Base-by-base conservation (phyloP, 2,888 invertebrate genomes). In the Cremastinae sp. region DNA sequence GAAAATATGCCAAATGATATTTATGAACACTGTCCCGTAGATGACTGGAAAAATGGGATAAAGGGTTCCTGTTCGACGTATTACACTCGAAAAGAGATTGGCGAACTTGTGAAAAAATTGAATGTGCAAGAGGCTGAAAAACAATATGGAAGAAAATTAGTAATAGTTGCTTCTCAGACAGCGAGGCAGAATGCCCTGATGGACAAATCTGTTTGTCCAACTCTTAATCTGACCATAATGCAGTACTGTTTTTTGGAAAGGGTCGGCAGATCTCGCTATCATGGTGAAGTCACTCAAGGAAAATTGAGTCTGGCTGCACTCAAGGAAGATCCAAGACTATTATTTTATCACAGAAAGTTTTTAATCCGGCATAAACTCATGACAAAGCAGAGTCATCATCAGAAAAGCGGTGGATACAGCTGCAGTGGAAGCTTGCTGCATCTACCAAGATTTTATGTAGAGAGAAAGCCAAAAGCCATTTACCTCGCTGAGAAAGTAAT, bases 201-300 rank as follows among this genome's bases (percentile, higher is more conserved):
- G 54, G 92, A 92, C 8, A 89, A 90, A 0, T 87, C 92, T 73
- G 88, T 91, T 1, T 90, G 90, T 79, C 90, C 91, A 18, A 85
- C 85, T n/a, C 84, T 91, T 0, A 91, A 92, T 38, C 81, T 94
- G 9, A 90, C 90, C 2, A 82, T 91, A 3, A 86, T 91, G n/a
- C 93, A 93, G 74, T 96, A 94, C 85, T 93, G 94, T 81, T 90
- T 96, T 38, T 89, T 96, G 72, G 96, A 96, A 89, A 90, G 93
- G 82, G 93, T 96, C 38, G 96, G 94, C 0, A 92, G 95, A 75
- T 90, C 94, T 0, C 91, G 96, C 41, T 91, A 91, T 78, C 92
- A 92, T 80, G 95, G 96, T 0, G 94, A 95, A 89, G 90, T 93
- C 3, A 94, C 95, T 0, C 92, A 93, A 65, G 94, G 94, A 8